Base-by-base conservation (phyloP, 2,797 vertebrate genomes). In the Anguilla obscura region DNA sequence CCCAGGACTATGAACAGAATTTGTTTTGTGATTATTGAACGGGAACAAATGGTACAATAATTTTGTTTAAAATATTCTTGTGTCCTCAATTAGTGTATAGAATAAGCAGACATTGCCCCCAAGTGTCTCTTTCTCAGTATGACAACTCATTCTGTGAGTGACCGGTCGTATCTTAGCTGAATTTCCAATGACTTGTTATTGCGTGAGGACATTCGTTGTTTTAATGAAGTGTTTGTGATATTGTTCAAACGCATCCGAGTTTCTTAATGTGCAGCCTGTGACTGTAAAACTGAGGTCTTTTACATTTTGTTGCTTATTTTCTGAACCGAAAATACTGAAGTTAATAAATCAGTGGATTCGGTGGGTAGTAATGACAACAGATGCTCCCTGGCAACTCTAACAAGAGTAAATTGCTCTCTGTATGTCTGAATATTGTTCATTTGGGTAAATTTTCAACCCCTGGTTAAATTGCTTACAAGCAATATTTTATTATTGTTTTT, bases 61-160 rank as follows among this genome's bases (percentile, higher is more conserved):
- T 21, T 45, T 80, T 9, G 69, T 9, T 16, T 74, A 74, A 36
- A 74, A 33, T 33, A 74, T 74, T 36, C 27, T 3, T 3, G 36
- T 21, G 40, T 24, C 2, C 40, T 14, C 54, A 16, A 24, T 54
- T 30, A 6, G 18, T 10, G 54, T 30, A 40, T 45, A 48, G 12
- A 40, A 60, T 80, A 33, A 36, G 85, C 71, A 56, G 66, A 89
- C 90, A 91, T 87, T 90, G 90, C 91, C 91, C 27, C 88, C 93
- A 91, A 87, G 91, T 87, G 33, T 87, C 74, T 18, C 85, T 9
- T 1, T 63, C 9, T 40, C 27, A 33, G 12, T 5, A 18, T 82
- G 24, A 50, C 40, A 12, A 85, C 27, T 56, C 56, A 6, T 56
- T 36, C 33, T 36, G 3, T 18, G 10, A 33, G 14, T 36, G 56